phyloP scores from a whole-genome alignment of 1,140 invertebrate genomes.

The Hyposmocoma kahamanoa region DNA sequence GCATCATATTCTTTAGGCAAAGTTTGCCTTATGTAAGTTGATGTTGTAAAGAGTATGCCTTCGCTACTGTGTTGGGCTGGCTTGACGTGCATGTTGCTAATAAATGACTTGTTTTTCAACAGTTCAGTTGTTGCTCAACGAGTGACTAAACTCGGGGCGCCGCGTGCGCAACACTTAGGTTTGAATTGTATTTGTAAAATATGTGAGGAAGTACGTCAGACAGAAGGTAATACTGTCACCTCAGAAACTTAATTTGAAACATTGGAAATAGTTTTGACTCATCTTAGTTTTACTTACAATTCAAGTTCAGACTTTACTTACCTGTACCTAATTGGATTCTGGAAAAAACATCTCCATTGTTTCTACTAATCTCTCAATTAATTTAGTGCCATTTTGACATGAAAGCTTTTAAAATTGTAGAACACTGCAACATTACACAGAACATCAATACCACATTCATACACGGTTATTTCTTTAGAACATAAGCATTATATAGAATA shows the following conservation, averaged over 20 bases:
- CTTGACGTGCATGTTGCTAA: constrained; percentile 69
- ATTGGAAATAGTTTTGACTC: constrained; percentile 43
- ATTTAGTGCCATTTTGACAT: constrained; percentile 37
- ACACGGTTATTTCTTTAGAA: background rate
- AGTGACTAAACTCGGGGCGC: constrained; percentile 71
- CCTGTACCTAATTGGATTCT: background rate
- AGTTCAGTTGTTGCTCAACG: constrained; percentile 70
- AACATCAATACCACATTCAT: background rate
- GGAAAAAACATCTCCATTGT: constrained; percentile 44
- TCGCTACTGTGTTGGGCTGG: constrained; percentile 49
- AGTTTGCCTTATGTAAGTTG: background rate
- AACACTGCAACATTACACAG: background rate
- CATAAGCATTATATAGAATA: background rate
- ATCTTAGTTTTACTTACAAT: background rate
- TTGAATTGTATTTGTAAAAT: constrained; percentile 71
- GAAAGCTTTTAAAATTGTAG: constrained; percentile 8
- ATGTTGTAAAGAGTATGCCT: constrained; percentile 20
- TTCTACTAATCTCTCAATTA: constrained; percentile 16
- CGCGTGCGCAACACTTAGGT: constrained; percentile 70
- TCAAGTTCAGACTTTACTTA: background rate
- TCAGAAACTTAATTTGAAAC: constrained; percentile 58
- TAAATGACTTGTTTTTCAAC: constrained; percentile 73
- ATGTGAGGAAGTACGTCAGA: constrained; percentile 62
- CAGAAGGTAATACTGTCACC: constrained; percentile 66
- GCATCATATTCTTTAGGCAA: constrained; percentile 21